These are phyloP conservation scores for Mus spicilegus DNA, from an alignment of 2,113 vertebrate species.

Conservation along the genomic window DNA sequence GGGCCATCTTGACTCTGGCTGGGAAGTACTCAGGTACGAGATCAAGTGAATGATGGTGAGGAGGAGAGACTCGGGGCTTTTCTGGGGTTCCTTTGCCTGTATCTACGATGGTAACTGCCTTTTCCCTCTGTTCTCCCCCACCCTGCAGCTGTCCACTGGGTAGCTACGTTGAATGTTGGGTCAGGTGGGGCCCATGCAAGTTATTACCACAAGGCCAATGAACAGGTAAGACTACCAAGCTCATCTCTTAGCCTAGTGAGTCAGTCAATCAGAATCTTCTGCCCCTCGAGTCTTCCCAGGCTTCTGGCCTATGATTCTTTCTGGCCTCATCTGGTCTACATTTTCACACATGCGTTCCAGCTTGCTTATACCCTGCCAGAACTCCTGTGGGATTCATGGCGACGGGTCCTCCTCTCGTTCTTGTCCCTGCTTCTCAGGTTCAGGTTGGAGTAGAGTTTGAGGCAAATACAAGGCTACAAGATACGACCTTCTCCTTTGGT, in stretches of 20 bases:
- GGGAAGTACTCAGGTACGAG: constrained; percentile 94
- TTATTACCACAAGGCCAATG: constrained; percentile 96
- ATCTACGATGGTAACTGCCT: not conserved
- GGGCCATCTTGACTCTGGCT: constrained; percentile 95
- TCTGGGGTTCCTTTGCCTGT: not conserved
- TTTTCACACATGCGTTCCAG: not conserved
- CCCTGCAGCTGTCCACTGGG: constrained; percentile 92
- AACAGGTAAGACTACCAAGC: constrained; percentile 88
- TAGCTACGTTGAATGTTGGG: constrained; percentile 94
- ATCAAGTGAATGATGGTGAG: not conserved
- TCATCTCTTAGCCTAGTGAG: fast-evolving
- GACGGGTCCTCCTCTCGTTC: not conserved
- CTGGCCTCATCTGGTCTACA: fast-evolving
- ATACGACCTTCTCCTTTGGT: constrained; percentile 96
- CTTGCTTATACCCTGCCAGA: not conserved
- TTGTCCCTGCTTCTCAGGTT: constrained; percentile 85
- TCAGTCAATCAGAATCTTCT: not conserved
- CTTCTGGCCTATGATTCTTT: not conserved
- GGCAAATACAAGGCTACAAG: constrained; percentile 96
- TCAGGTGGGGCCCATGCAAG: constrained; percentile 96
- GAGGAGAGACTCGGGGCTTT: not conserved
- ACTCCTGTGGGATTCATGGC: not conserved
- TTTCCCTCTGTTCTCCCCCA: not conserved
- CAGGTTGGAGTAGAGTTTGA: constrained; percentile 98
- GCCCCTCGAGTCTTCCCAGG: not conserved